Conservation (phyloP, 1,140 invertebrate species). For the Camponotus pennsylvanicus region DNA sequence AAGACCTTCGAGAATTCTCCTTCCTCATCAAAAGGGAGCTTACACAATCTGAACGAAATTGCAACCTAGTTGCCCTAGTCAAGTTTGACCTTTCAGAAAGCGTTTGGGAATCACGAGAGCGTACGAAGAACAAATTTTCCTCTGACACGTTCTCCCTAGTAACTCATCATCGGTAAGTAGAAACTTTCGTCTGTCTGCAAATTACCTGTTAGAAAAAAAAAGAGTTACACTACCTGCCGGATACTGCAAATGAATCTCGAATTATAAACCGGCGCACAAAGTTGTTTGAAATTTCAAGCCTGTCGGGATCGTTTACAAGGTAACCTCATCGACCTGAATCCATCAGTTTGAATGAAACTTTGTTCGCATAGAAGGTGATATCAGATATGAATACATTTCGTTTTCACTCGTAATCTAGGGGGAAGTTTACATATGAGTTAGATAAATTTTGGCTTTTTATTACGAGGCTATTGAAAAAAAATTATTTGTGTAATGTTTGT, state of each 20-base stretch:
- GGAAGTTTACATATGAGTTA: background rate
- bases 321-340: constrained; percentile 8
- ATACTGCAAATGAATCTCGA: constrained; percentile 48
- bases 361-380: constrained; percentile 1
- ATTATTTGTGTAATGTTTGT: background rate
- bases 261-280: constrained; percentile 43
- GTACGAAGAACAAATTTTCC: constrained; percentile 28
- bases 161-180: constrained; percentile 32
- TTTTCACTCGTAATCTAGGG: background rate
- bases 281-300: constrained; percentile 39
- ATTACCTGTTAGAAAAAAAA: constrained; percentile 4
- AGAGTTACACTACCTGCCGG: constrained; percentile 19
- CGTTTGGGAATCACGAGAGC: constrained; percentile 12
- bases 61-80: background rate
- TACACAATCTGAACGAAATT: constrained; percentile 26
- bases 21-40: background rate
- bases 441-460: background rate
- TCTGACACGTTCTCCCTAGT: constrained; percentile 15
- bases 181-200: constrained; percentile 38
- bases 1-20: background rate
- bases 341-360: constrained; percentile 33
- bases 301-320: constrained; percentile 25
- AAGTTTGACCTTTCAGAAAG: constrained; percentile 24
- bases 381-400: constrained; percentile 33
- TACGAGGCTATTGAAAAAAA: constrained; percentile 16